Evolutionary conservation across 1,140 invertebrate species (phyloP), one percentile per base, ranked within the genome.

Genomic region (Phocides pigmalion): DNA sequence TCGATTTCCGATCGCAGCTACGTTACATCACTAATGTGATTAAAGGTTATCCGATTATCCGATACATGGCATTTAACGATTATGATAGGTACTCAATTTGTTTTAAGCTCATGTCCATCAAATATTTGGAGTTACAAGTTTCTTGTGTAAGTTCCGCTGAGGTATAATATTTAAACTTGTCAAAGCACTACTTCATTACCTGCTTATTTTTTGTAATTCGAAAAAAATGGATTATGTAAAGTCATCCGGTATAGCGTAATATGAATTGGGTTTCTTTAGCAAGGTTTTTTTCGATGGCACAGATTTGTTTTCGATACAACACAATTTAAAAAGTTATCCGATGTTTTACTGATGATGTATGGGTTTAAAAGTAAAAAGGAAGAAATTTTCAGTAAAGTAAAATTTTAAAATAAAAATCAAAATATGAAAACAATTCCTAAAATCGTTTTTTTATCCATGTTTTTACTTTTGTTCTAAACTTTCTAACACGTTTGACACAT

Each of bases 71-170:
- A 54, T 54, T 54, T 54, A 41, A 41, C 50, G 17, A 17, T 41
- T 25, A 54, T 41, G 16, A 41, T 41, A n/a, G n/a, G n/a, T n/a
- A 39, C 51, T 15, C 12, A 35, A 39, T 25, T 37, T 41, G 12
- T 25, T 42, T 56, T 42, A 41, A 56, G 51, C 51, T 25, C 51
- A 42, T 56, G 51, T 56, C 51, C 19, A 56, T 56, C 51, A 56
- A 56, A 56, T 53, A 41, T 22, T 42, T 42, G 37, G 39, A 41
- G 12, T 12, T 56, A n/a, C 14, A 51, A 25, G 37, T 42, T 22
- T n/a, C 49, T 53, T 54, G 19, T 56, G 37, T 42, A 25, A 42
- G 12, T 54, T 54, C 51, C 51, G 51, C 17, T 54, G 22, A 20
- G 4, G 5, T 49, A 17, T n/a, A 47, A 47, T 14, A 12, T 39